These are phyloP conservation scores for Myrmecobius fasciatus DNA, from an alignment of 2,113 vertebrate species.

Conservation along the genomic window DNA sequence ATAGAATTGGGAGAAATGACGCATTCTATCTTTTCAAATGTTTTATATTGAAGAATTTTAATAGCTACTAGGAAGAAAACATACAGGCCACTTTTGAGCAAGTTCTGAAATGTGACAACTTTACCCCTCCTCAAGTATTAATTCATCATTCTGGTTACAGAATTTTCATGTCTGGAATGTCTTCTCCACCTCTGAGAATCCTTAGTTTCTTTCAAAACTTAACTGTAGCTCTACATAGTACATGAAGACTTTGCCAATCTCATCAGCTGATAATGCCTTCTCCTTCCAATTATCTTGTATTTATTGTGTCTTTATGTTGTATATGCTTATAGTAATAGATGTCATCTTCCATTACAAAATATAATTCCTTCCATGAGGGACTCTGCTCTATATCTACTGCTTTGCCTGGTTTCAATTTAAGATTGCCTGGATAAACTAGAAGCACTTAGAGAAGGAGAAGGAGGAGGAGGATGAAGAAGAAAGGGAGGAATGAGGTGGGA, in stretches of 20 bases:
- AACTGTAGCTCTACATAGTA: neutral
- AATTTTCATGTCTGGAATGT: slow-evolving; percentile 9
- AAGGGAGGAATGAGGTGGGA: too few species aligned
- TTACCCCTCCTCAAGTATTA: slow-evolving; percentile 57
- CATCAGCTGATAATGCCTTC: neutral
- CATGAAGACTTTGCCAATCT: neutral
- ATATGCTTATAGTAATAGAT: neutral
- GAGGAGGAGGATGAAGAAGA: too few species aligned
- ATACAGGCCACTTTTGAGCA: slow-evolving; percentile 44
- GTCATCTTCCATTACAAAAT: neutral
- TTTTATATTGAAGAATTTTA: slow-evolving; percentile 46
- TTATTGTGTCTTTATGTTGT: neutral
- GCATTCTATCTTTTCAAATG: slow-evolving; percentile 48
- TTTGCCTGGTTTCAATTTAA: neutral
- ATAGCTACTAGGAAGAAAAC: slow-evolving; percentile 43
- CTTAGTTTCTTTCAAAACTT: neutral
- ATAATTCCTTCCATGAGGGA: neutral
- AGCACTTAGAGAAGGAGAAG: too few species aligned
- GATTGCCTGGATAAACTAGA: too few species aligned
- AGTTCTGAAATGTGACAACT: slow-evolving; percentile 41
- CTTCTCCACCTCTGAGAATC: neutral
- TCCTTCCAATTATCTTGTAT: neutral
- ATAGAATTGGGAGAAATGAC: slow-evolving; percentile 35
- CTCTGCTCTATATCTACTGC: neutral
- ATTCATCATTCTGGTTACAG: slow-evolving; percentile 50